Evolutionary conservation across 2,797 vertebrate genomes (phyloP), one percentile per base, ranked within the genome.

Genomic region (Arctocebus calabarensis): DNA sequence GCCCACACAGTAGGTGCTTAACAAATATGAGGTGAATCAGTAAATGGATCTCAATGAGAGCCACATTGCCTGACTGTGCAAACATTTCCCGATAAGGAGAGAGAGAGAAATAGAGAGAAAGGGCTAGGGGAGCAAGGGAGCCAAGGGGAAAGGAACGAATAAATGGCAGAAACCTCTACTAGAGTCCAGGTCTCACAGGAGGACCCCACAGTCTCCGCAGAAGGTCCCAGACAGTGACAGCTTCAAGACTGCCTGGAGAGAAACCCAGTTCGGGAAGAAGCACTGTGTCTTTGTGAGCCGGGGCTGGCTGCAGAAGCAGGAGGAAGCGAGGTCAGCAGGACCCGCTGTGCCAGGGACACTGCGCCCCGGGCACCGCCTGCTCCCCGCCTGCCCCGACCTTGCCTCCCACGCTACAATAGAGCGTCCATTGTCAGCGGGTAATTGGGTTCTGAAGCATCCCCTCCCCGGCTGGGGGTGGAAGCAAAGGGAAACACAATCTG

Each of bases 401-500:
- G 62, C 34, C 27, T 32, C 48, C 81, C 48, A 2, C 27, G 45
- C 22, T 62, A 32, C 48, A 68, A 81, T 11, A 68, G 78, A 85
- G 78, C 77, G 11, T n/a, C 73, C 79, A 77, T 82, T 94, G 91
- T 93, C 27, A 57, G 55, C 22, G 52, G 52, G 61, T 40, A 62
- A 84, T 20, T 73, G 37, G 77, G 85, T 19, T 59, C 64, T 2
- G 14, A 83, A 2, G 0, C 12, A 3, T 45, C 88, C 81, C 87
- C 61, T 78, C 55, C 95, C 62, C 9, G 0, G 91, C 83, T 7
- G 73, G 62, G 81, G 85, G 77, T 25, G 82, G 55, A 74, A 64
- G 90, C 59, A 16, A 7, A 59, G 55, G 61, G 90, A 84, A 91
- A 95, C 34, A 29, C 88, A 82, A 45, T 95, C 94, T 82, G 68